phyloP scores from a whole-genome alignment of 2,797 vertebrate genomes.

The Coluber constrictor region DNA sequence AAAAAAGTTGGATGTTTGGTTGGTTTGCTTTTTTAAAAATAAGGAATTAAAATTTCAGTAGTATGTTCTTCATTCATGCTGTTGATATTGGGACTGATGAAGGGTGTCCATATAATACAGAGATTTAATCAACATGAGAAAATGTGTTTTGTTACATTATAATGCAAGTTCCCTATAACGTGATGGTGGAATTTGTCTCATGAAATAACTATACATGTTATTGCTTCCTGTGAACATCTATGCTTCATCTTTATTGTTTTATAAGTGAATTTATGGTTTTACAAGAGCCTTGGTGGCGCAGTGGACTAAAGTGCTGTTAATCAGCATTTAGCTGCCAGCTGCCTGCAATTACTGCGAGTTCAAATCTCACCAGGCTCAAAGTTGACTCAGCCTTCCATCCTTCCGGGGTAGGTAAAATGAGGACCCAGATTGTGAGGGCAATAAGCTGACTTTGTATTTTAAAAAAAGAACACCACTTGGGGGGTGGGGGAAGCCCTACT shows the following conservation, averaged over 20 bases:
- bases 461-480: too few relatives aligned
- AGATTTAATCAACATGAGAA: neutral
- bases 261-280: neutral
- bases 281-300: too few relatives aligned
- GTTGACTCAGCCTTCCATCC: too few relatives aligned
- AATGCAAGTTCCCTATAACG: neutral
- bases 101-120: neutral
- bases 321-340: too few relatives aligned
- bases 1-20: neutral
- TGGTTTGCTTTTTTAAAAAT: neutral
- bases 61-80: neutral
- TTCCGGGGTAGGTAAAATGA: too few relatives aligned
- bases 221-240: neutral
- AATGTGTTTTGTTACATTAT: neutral
- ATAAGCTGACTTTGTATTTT: too few relatives aligned
- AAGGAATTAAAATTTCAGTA: neutral
- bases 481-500: too few relatives aligned
- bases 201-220: neutral
- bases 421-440: too few relatives aligned
- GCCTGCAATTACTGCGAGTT: too few relatives aligned
- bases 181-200: neutral
- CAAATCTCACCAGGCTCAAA: too few relatives aligned
- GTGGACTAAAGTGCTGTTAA: too few relatives aligned
- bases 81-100: neutral
- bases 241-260: neutral